Conservation (phyloP, 1,140 invertebrate species). For the Camponotus vicinus region DNA sequence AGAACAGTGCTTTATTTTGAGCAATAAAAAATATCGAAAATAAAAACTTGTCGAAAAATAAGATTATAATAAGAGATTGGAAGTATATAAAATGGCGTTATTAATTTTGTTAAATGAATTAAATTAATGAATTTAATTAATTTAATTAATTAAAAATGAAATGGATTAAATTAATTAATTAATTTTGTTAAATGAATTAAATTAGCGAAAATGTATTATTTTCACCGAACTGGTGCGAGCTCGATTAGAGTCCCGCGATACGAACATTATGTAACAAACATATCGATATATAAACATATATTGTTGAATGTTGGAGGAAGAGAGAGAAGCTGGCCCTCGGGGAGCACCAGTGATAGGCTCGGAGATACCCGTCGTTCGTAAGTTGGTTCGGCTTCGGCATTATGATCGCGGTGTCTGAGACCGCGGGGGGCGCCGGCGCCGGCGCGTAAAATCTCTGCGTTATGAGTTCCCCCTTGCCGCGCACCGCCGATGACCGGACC, state of each 20-base stretch:
- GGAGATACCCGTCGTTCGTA: constrained; percentile 60
- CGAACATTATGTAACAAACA: constrained; percentile 68
- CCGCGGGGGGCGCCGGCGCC: constrained; percentile 86
- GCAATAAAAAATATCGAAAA: not conserved
- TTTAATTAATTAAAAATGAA: too few relatives aligned
- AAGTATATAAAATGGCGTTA: not conserved
- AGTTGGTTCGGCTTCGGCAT: constrained; percentile 76
- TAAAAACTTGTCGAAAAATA: not conserved
- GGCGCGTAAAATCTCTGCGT: constrained; percentile 85
- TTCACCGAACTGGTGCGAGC: not conserved
- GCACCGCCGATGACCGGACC: constrained; percentile 34
- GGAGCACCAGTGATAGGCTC: constrained; percentile 74
- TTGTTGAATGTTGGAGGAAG: constrained; percentile 54
- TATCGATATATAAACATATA: constrained; percentile 49
- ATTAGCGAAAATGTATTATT: not conserved
- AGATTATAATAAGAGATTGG: not conserved
- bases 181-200: not conserved
- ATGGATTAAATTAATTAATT: too few relatives aligned
- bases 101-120: not conserved
- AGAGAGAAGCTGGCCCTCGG: constrained; percentile 19
- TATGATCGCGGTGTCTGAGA: constrained; percentile 85
- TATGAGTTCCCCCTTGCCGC: constrained; percentile 76
- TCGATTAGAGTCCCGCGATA: constrained; percentile 29
- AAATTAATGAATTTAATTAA: too few relatives aligned
- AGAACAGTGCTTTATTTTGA: not conserved